phyloP scores from a whole-genome alignment of 2,888 invertebrate species.

The Trypoxylon attenuatum region DNA sequence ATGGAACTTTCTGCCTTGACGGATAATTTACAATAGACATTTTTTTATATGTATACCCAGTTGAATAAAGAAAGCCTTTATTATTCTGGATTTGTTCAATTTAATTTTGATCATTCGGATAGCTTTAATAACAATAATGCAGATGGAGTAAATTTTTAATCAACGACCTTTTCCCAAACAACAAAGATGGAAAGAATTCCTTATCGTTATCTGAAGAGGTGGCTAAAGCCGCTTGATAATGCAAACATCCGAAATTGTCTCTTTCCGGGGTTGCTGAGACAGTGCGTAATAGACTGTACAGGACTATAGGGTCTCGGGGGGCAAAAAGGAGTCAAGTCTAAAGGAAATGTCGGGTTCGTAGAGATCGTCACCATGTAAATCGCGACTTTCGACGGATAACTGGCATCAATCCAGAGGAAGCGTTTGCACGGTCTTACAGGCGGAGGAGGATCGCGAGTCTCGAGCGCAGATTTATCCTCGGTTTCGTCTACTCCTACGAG shows the following conservation, averaged over 20 bases:
- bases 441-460: constrained; percentile 14
- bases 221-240: background rate
- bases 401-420: constrained; percentile 36
- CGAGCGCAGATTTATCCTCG: constrained; percentile 14
- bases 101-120: no score
- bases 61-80: no score
- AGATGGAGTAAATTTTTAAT: no score
- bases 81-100: no score
- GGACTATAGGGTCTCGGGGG: constrained; percentile 21
- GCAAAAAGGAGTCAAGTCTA: constrained; percentile 22
- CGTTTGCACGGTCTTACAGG: constrained; percentile 24
- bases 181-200: constrained; percentile 5
- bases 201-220: constrained; percentile 16
- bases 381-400: constrained; percentile 35
- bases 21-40: no score
- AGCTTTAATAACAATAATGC: no score
- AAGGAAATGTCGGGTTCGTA: constrained; percentile 31
- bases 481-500: constrained; percentile 19
- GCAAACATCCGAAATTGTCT: constrained; percentile 27
- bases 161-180: no score
- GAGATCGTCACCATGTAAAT: constrained; percentile 22
- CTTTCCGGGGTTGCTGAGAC: constrained; percentile 26
- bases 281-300: constrained; percentile 25
- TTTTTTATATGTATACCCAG: no score
- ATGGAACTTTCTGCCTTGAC: no score